Base-by-base conservation (phyloP, 2,888 invertebrate species). In the Eilema sororculum region DNA sequence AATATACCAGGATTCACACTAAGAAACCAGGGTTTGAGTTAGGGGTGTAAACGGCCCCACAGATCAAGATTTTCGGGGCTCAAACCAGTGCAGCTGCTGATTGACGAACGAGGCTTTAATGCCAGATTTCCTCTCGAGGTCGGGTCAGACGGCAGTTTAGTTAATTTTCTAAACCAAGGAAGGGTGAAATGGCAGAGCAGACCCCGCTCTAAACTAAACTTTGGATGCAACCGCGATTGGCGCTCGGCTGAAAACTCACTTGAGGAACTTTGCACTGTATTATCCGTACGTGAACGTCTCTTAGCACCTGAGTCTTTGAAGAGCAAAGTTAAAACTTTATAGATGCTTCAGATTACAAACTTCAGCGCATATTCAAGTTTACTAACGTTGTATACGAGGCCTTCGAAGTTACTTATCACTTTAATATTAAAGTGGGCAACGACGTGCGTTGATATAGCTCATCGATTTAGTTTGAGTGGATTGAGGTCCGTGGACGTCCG, bases 371-470 rank as follows among this genome's bases (percentile, higher is more conserved):
- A 52, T 8, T 52, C 28, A 22, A 52, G 52, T 64, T 52, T 28
- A 28, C 46, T 52, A 64, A n/a, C 25, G 28, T 52, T 64, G 8
- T 52, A 8, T 52, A 28, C 25, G 52, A 52, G 41, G n/a, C 52
- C 6, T 52, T 28, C n/a, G 13, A 52, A 64, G 64, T 5, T 52
- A 64, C 28, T 64, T 52, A 25, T 64, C 8, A n/a, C 22, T 64
- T 64, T n/a, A 64, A 66, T 69, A 68, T 68, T 56, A 63, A 64
- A 46, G 62, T 52, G 30, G 22, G 61, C 20, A 60, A 56, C 60
- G 65, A 65, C 65, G 52, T 46, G 37, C 60, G 58, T 46, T 22
- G 56, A 25, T 69, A 20, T 57, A 25, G 59, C 52, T 52, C 60
- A 60, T 33, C 41, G 30, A 30, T 22, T 62, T 10, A 20, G 41